Base-by-base conservation (phyloP, 2,113 vertebrate genomes). In the Furnarius figulus region DNA sequence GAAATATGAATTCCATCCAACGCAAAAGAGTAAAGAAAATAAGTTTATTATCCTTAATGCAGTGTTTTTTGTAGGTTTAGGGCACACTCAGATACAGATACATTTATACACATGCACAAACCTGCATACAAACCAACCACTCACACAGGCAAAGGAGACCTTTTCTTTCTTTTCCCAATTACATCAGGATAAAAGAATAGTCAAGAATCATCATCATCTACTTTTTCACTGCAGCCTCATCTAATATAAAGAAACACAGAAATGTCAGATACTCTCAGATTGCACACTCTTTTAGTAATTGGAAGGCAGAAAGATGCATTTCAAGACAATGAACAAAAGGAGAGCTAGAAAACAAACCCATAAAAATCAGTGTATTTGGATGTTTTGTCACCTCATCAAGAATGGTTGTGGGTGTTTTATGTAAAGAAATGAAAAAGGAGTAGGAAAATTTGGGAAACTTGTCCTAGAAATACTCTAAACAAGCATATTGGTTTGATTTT, bases 61-160 rank as follows among this genome's bases (percentile, higher is more conserved):
- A 52, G 14, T 15, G 12, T 16, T 85, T 76, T 62, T 47, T n/a
- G 49, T 4, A 9, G 25, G n/a, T 67, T 50, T 31, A 19, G 6
- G 19, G 40, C 31, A 53, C 8, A 21, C 20, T 37, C 9, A 44
- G 66, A 13, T 12, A 35, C 10, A 44, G 71, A 13, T 11, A 39
- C 0, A 0, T 5, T 37, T 2, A 28, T 5, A 62, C 16, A 27
- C 0, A 1, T 16, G 9, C 50, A 73, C 27, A 94, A 77, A 72
- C 22, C 21, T 8, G 8, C 30, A 71, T 31, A 63, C 20, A 79
- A 70, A 49, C 33, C 12, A 76, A 68, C 27, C 20, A 39, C 18
- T 58, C 23, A 65, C 44, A 78, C 3, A 49, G 25, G 22, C 40
- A 81, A 71, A 77, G 13, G n/a, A 81, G 24, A 16, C 9, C 35